Evolutionary conservation across 2,113 vertebrate species (phyloP), one percentile per base, ranked within the genome.

Genomic region (Anolis carolinensis): DNA sequence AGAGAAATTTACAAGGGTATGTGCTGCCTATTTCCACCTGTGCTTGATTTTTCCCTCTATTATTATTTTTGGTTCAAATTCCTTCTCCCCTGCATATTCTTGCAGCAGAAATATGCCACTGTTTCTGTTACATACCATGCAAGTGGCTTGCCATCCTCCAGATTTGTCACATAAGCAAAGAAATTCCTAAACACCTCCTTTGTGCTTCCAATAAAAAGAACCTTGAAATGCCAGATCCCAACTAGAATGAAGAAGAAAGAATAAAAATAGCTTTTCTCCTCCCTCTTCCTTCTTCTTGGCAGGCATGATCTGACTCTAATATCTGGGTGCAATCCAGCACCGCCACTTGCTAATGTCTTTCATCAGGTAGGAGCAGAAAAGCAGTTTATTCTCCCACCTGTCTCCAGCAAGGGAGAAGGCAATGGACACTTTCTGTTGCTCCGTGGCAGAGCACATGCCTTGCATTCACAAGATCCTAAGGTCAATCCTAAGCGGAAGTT

Each of bases 131-230:
- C 27, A 44, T 36, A 59, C 32, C 39, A 48, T 74, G 23, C 34
- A 34, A 73, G 32, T 36, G 20, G 36, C 55, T 74, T 74, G 71
- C n/a, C 55, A 74, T 74, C 34, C 34, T 48, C 48, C 71, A 74
- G 27, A 30, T 34, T 62, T 62, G 81, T 36, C 48, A 55, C 21
- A 59, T 55, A 34, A 82, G n/a, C 68, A 72, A 68, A 34, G 72
- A 71, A 73, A 55, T 82, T 52, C 48, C 48, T 25, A 36, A 82
- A 82, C 67, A 36, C 67, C 81, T 82, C 36, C 48, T 82, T 36
- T 34, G 2, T 27, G 52, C n/a, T 27, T 48, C 50, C 23, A 20
- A 34, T 34, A 82, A 11, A 82, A 71, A 36, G 67, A 71, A n/a
- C 30, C 30, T 52, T 52, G 30, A 82, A 44, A 71, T 14, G 5